Conservation (phyloP, 2,797 vertebrate species). For the Lithobates sylvaticus region DNA sequence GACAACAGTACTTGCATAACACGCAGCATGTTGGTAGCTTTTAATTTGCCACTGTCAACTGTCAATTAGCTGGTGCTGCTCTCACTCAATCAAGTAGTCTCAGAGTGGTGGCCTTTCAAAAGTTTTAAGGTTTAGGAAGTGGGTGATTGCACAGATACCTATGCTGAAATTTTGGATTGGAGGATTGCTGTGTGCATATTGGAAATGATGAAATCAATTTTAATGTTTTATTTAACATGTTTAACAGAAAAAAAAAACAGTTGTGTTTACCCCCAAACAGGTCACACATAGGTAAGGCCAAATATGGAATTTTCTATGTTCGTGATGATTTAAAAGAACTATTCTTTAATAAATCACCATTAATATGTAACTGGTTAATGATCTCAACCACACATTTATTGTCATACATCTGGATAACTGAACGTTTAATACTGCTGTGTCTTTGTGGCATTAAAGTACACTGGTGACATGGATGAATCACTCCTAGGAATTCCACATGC, state of each 20-base stretch:
- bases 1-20: not conserved
- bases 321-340: not conserved
- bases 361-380: too few relatives aligned
- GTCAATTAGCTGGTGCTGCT: too few relatives aligned
- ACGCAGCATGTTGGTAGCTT: not conserved
- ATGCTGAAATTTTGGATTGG: not conserved
- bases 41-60: too few relatives aligned
- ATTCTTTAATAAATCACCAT: not conserved
- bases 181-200: not conserved
- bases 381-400: not conserved
- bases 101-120: too few relatives aligned
- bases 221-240: too few relatives aligned
- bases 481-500: constrained; percentile 29
- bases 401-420: not conserved
- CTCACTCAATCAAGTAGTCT: too few relatives aligned
- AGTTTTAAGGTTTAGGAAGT: not conserved
- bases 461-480: constrained; percentile 33
- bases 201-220: not conserved
- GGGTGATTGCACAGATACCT: not conserved
- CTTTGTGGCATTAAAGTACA: constrained; percentile 14
- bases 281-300: not conserved
- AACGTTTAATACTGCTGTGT: not conserved
- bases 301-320: not conserved
- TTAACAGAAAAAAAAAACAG: not conserved
- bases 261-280: not conserved